Evolutionary conservation across 2,888 invertebrate genomes (phyloP).

Genomic region (Coenonympha glycerion): DNA sequence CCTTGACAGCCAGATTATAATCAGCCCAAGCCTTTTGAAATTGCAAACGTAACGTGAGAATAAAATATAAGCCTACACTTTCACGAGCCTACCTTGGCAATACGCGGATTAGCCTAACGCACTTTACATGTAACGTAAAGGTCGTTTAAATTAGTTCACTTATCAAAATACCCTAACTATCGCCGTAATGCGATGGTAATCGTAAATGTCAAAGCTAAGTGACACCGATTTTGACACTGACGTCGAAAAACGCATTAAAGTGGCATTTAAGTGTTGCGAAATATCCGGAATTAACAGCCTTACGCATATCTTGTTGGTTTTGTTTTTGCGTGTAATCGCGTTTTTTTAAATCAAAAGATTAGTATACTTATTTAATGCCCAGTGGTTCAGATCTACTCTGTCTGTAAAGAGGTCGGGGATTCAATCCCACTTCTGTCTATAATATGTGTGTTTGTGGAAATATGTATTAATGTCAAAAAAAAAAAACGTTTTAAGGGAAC

Average conservation of each 20-base stretch:
- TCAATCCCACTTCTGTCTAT: too few species aligned
- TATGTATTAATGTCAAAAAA: too few species aligned
- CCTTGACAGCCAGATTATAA: neutral
- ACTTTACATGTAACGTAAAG: constrained; percentile 7
- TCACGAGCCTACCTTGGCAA: constrained; percentile 7
- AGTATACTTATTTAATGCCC: neutral
- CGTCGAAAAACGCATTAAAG: constrained; percentile 4
- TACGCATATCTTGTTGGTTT: neutral
- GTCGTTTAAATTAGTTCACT: constrained; percentile 11
- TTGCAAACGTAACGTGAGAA: constrained; percentile 1
- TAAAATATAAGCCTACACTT: neutral
- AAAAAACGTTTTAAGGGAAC: too few species aligned
- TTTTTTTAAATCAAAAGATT: too few species aligned
- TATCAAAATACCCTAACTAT: constrained; percentile 14
- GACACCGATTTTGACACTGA: constrained; percentile 19
- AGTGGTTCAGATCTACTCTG: neutral
- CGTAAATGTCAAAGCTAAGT: constrained; percentile 19
- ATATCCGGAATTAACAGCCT: neutral
- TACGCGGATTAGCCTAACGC: constrained; percentile 8
- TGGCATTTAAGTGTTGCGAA: constrained; percentile 9
- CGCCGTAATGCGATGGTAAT: constrained; percentile 16
- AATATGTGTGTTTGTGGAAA: too few species aligned
- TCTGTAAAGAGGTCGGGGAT: too few species aligned
- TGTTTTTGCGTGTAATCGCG: neutral
- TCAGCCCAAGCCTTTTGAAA: neutral